Evolutionary conservation across 2,797 vertebrate genomes (phyloP), one percentile per base, ranked within the genome.

Genomic region (Dromococcyx pavoninus): DNA sequence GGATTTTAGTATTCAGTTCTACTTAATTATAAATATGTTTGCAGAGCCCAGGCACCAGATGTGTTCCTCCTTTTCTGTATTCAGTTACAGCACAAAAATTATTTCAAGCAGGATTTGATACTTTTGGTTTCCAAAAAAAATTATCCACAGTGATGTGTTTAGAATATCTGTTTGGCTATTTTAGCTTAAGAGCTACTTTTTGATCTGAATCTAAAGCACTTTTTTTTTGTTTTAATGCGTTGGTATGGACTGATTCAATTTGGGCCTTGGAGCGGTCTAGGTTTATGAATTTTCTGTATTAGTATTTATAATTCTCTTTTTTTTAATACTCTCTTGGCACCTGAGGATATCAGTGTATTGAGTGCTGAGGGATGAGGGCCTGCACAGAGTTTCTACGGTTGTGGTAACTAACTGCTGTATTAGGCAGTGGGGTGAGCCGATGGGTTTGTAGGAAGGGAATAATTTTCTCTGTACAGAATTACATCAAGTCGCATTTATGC

Each of bases 1-100:
- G 86, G 73, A 91, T 94, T 97, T 96, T 93, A 74, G 53, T 96
- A 92, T 96, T 95, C 92, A 96, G 0, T 78, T 95, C 44, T 85
- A 25, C 89, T 93, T 94, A 93, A 93, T 93, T 90, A 92, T 76
- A 96, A 92, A 81, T 90, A 94, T 17, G 3, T 83, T 91, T 93
- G 91, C 91, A 86, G 67, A 91, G 74, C 51, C 37, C 67, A 84
- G 79, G 82, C 91, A 96, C 88, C 94, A 96, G 92, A 94, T 96
- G 94, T 95, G 94, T 90, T 94, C 86, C n/a, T 93, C 60, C 73
- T 92, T 44, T 44, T 88, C 79, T 91, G 8, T 85, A 64, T 91
- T 95, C 86, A 85, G 71, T 94, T 86, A 74, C 24, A 70, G 58
- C 53, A 43, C 56, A 92, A 73, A 94, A 91, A 93, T 84, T 78